Evolutionary conservation across 2,888 invertebrate species (phyloP).

Genomic region (Gymnocheta viridis): DNA sequence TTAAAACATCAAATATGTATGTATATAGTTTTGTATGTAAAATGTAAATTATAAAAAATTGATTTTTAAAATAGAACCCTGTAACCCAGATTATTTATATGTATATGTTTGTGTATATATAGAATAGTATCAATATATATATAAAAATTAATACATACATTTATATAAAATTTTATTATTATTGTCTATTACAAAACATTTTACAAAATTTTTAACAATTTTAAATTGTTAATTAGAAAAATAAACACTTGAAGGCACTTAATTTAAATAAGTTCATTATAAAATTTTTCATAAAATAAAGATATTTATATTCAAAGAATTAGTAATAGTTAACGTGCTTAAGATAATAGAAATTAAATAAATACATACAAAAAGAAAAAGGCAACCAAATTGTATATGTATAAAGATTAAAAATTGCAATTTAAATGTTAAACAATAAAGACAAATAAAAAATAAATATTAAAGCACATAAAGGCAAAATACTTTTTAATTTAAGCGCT

Average conservation of each 20-base stretch:
- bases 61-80: conserved; percentile 65
- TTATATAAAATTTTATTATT: conserved; percentile 49
- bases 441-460: conserved; percentile 34
- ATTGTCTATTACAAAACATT: conserved; percentile 66
- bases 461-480: conserved; percentile 61
- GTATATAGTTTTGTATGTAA: conserved; percentile 33
- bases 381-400: not conserved
- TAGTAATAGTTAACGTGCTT: conserved; percentile 18
- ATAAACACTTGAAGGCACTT: conserved; percentile 65
- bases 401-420: conserved; percentile 20
- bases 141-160: conserved; percentile 16
- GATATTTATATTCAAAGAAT: conserved; percentile 6
- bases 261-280: conserved; percentile 60
- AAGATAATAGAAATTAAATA: conserved; percentile 50
- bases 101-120: conserved; percentile 39
- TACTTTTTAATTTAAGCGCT: conserved; percentile 62
- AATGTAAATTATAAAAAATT: conserved; percentile 48
- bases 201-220: conserved; percentile 64
- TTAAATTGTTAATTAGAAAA: conserved; percentile 57
- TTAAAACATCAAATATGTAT: conserved; percentile 56
- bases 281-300: conserved; percentile 33
- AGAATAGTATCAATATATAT: conserved; percentile 30
- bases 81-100: conserved; percentile 66
- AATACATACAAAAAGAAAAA: conserved; percentile 62
- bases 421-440: conserved; percentile 36